Conservation (phyloP, 2,888 invertebrate genomes). For the Autographa pulchrina region DNA sequence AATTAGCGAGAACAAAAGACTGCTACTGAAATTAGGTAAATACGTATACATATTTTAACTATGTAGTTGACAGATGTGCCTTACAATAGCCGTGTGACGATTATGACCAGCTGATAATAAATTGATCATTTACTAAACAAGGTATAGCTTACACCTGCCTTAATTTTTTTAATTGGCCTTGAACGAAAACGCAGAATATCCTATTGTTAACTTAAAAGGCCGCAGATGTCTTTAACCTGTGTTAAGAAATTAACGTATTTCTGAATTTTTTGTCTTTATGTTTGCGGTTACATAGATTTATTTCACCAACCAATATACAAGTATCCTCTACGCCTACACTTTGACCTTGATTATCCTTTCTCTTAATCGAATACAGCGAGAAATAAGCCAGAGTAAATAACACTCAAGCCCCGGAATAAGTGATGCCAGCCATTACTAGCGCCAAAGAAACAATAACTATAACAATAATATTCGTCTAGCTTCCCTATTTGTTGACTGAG, state of each 20-base stretch:
- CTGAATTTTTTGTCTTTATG: too few relatives aligned
- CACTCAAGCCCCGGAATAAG: slow-evolving; percentile 68
- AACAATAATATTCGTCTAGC: slow-evolving; percentile 82
- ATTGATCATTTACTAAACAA: not conserved
- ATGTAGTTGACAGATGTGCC: slow-evolving; percentile 17
- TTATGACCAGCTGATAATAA: slow-evolving; percentile 20
- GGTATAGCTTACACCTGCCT: not conserved
- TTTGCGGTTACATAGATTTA: not conserved
- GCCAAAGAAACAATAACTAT: slow-evolving; percentile 79
- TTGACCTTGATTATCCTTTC: slow-evolving; percentile 36
- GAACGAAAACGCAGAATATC: too few relatives aligned
- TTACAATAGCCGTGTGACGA: slow-evolving; percentile 17
- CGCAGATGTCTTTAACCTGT: too few relatives aligned
- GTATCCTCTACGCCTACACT: not conserved
- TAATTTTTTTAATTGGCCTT: too few relatives aligned
- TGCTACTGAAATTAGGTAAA: slow-evolving; percentile 2
- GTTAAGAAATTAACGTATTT: too few relatives aligned
- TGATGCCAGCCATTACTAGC: slow-evolving; percentile 78
- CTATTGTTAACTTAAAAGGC: too few relatives aligned
- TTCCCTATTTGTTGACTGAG: slow-evolving; percentile 71
- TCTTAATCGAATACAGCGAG: slow-evolving; percentile 7
- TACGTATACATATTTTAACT: not conserved
- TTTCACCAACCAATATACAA: not conserved
- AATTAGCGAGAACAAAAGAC: not conserved
- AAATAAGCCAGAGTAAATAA: slow-evolving; percentile 48